A percentile compares a stretch with the other conserved stretches of the same genome.
Conservation (phyloP, 2,797 vertebrate species). For the Danio albolineatus region DNA sequence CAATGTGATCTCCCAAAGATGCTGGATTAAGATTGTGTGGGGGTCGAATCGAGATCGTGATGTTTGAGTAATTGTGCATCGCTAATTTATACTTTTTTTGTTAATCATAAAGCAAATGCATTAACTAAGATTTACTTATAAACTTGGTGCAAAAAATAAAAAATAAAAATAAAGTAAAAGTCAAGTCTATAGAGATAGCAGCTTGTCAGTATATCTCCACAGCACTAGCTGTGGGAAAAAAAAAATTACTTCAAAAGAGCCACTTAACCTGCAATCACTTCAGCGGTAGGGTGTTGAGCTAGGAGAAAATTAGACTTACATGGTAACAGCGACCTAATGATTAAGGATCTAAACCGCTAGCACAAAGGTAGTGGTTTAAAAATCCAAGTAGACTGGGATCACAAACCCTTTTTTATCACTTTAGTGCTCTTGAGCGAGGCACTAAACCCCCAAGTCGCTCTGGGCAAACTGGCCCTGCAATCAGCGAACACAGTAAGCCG, state of each 20-base stretch:
- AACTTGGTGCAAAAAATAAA: no score
- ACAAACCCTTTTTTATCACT: slow-evolving; percentile 22
- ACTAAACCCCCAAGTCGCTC: slow-evolving; percentile 26
- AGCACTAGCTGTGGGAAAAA: background rate
- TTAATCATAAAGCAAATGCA: background rate
- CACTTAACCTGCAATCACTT: slow-evolving; percentile 46
- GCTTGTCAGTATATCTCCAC: background rate
- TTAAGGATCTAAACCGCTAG: slow-evolving; percentile 5
- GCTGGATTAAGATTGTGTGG: no score
- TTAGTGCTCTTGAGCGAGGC: slow-evolving; percentile 23
- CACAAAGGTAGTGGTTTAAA: slow-evolving; percentile 15
- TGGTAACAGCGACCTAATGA: slow-evolving; percentile 16
- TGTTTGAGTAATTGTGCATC: no score
- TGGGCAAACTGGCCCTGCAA: slow-evolving; percentile 4
- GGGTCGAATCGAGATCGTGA: no score
- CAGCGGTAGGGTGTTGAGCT: slow-evolving; percentile 12
- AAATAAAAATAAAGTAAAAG: background rate
- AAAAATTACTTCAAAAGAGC: slow-evolving; percentile 29
- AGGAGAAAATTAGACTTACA: slow-evolving; percentile 9
- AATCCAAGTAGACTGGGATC: slow-evolving; percentile 14
- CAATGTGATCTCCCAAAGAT: no score
- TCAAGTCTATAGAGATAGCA: slow-evolving; percentile 13
- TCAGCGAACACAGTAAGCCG: background rate
- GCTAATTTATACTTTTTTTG: no score
- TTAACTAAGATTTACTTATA: background rate